Evolutionary conservation across 2,888 invertebrate genomes (phyloP).

Genomic region (Thera britannica): DNA sequence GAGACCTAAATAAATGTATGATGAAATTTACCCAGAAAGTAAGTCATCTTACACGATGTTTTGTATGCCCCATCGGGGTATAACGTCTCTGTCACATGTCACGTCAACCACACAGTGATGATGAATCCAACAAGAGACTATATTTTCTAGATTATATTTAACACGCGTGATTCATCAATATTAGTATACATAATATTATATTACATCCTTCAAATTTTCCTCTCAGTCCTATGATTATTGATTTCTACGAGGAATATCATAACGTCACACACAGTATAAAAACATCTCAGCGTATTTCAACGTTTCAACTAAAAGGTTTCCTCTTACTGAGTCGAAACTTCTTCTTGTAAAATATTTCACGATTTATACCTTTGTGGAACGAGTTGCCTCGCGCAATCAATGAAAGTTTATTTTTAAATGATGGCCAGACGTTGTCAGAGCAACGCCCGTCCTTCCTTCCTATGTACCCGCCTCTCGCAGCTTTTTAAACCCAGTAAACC

Average conservation of each 20-base stretch:
- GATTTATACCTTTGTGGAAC: slow-evolving; percentile 36
- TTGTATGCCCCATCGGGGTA: not conserved
- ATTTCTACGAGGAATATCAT: slow-evolving; percentile 31
- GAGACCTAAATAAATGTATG: not conserved
- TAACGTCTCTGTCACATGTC: slow-evolving; percentile 29
- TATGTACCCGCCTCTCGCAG: slow-evolving; percentile 51
- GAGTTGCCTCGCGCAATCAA: slow-evolving; percentile 46
- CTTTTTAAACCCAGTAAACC: slow-evolving; percentile 16
- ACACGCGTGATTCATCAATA: slow-evolving; percentile 33
- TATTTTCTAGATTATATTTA: slow-evolving; percentile 5
- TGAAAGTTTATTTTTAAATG: slow-evolving; percentile 53
- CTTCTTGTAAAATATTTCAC: slow-evolving; percentile 35
- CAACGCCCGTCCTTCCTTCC: slow-evolving; percentile 76
- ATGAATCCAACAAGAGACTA: slow-evolving; percentile 22
- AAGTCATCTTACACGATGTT: not conserved
- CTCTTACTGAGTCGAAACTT: slow-evolving; percentile 26
- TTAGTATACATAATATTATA: slow-evolving; percentile 8
- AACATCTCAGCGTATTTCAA: slow-evolving; percentile 12
- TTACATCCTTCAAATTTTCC: not conserved
- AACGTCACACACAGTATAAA: slow-evolving; percentile 31
- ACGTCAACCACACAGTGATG: slow-evolving; percentile 41
- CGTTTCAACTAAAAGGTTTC: slow-evolving; percentile 22
- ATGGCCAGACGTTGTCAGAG: slow-evolving; percentile 51
- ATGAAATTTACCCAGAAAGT: not conserved
- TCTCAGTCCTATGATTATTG: slow-evolving; percentile 7